Evolutionary conservation across 2,888 invertebrate genomes (phyloP).

Genomic region (Barypeithes pellucidus): DNA sequence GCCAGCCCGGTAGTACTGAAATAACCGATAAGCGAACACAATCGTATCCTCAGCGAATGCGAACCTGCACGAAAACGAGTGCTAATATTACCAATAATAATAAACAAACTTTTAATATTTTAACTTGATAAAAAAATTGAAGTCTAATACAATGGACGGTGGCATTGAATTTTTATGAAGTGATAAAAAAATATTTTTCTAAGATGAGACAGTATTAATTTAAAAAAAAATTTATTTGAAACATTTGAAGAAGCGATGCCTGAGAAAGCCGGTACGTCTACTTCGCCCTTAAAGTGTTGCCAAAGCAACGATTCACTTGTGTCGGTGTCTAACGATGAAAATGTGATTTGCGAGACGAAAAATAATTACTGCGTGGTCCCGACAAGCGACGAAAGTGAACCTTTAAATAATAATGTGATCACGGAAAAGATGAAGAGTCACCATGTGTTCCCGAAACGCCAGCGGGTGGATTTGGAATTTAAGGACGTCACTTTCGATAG

Average conservation of each 20-base stretch:
- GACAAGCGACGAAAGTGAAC: slow-evolving; percentile 45
- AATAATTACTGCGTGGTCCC: slow-evolving; percentile 55
- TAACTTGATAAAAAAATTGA: too few relatives aligned
- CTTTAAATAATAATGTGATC: slow-evolving; percentile 59
- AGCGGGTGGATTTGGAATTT: slow-evolving; percentile 80
- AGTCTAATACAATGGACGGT: too few relatives aligned
- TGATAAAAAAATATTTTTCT: slow-evolving; percentile 7
- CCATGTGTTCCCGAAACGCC: slow-evolving; percentile 72
- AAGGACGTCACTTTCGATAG: slow-evolving; percentile 79
- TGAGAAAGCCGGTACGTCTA: slow-evolving; percentile 21
- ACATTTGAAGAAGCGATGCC: too few relatives aligned
- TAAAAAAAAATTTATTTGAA: background rate
- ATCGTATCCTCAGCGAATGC: background rate
- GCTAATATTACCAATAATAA: background rate
- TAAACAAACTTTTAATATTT: background rate
- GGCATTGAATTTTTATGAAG: too few relatives aligned
- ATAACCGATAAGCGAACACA: background rate
- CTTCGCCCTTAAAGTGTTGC: slow-evolving; percentile 65
- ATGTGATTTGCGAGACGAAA: slow-evolving; percentile 51
- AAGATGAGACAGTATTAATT: slow-evolving; percentile 22
- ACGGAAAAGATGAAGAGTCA: slow-evolving; percentile 65
- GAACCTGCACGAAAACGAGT: background rate
- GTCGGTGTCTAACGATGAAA: slow-evolving; percentile 60
- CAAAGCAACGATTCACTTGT: slow-evolving; percentile 63
- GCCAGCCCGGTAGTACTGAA: slow-evolving; percentile 13